phyloP scores from a whole-genome alignment of 2,113 vertebrate genomes.

The Caranx melampygus region DNA sequence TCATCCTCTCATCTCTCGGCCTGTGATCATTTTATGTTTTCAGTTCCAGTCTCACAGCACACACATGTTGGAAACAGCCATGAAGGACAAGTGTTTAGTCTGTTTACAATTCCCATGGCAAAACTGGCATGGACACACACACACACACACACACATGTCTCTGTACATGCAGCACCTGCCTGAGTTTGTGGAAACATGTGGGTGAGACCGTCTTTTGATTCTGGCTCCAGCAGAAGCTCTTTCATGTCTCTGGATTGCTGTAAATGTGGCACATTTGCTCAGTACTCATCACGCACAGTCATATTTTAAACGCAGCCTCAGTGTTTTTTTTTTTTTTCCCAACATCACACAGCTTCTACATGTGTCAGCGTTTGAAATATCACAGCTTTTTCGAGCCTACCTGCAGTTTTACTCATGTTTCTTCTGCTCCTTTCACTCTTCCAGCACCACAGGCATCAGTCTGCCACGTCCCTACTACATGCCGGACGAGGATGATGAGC shows the following conservation, averaged over 20 bases:
- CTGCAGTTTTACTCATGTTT: neutral
- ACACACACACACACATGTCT: neutral
- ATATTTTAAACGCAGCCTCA: neutral
- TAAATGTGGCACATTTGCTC: neutral
- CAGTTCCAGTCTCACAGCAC: constrained; percentile 1
- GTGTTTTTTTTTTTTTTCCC: neutral
- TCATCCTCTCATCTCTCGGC: constrained; percentile 31
- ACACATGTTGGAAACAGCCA: neutral
- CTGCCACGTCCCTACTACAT: constrained; percentile 94
- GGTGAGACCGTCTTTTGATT: neutral
- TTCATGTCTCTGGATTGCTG: neutral
- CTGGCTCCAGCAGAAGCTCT: neutral
- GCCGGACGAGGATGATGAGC: constrained; percentile 93
- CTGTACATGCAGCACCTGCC: neutral
- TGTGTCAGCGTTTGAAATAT: neutral
- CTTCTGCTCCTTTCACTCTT: neutral
- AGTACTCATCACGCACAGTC: neutral
- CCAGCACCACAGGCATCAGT: constrained; percentile 88
- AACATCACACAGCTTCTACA: no score
- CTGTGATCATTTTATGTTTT: constrained; percentile 3
- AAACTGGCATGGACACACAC: neutral
- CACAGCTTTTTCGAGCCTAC: neutral
- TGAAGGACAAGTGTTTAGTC: constrained; percentile 17
- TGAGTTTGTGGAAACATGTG: neutral
- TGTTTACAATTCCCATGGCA: neutral